Base-by-base conservation (phyloP, 2,113 vertebrate species). In the Leptodactylus fuscus region DNA sequence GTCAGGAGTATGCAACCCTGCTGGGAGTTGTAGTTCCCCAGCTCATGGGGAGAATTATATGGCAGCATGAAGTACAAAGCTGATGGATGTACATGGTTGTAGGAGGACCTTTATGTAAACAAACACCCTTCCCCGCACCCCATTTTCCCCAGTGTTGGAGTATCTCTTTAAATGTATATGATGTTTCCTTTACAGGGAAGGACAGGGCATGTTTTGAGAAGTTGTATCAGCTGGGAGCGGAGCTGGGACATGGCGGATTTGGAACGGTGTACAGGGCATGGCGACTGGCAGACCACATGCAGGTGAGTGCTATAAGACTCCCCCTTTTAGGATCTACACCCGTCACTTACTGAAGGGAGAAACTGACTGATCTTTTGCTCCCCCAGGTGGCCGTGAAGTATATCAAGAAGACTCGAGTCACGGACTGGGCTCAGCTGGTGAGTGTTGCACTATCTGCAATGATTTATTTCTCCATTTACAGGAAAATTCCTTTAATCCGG, bases 351-450 rank as follows among this genome's bases (percentile, higher is more conserved):
- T 41, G 51, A 1, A 58, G 2, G 6, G 22, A 24, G 76, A 18
- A 0, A 24, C 51, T 79, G 29, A 79, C 51, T 79, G 51, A n/a
- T 79, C 53, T 44, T 41, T 70, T 69, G 60, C 51, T 87, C 87
- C 76, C 90, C 36, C 87, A 97, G 96, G 96, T 97, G 38, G 96
- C 96, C 71, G 92, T 97, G n/a, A 97, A 97, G 87, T 93, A 95
- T 89, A 90, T 97, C 5, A 89, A 90, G 51, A 91, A 89, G 24
- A 94, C 94, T 89, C 88, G 93, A 78, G 94, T 96, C 20, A 89
- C 93, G 69, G 93, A 94, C 73, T 96, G 94, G 95, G 91, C 92
- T 53, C 84, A 91, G 84, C 89, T 95, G 94, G 96, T 96, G 89
- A 93, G 95, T 38, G 29, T 32, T 5, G 7, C 7, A 12, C 5